Percentiles rank a stretch among this genome's conserved stretches.
phyloP scores from a whole-genome alignment of 1,140 invertebrate genomes.

The Drosophila persimilis region DNA sequence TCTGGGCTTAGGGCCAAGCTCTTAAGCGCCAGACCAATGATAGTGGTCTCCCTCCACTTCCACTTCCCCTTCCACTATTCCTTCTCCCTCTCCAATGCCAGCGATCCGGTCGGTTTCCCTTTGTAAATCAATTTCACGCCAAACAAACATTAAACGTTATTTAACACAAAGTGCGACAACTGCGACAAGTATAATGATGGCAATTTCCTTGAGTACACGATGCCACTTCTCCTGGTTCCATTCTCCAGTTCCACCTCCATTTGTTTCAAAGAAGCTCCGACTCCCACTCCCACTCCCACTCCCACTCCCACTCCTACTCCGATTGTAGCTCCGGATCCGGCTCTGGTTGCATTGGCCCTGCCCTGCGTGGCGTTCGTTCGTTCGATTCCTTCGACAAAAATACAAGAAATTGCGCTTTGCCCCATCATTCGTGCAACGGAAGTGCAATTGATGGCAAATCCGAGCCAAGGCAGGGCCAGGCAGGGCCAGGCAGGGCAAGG shows the following conservation, averaged over 20 bases:
- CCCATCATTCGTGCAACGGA: conserved; percentile 61
- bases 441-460: conserved; percentile 72
- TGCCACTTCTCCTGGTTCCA: conserved; percentile 26
- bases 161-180: conserved; percentile 71
- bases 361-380: background rate
- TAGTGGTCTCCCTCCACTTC: background rate
- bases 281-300: background rate
- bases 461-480: conserved; percentile 20
- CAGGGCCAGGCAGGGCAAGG: conserved; percentile 2
- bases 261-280: conserved; percentile 34
- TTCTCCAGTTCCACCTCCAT: conserved; percentile 3
- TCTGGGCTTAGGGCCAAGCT: conserved; percentile 1
- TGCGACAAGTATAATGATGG: conserved; percentile 75
- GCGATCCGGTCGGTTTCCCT: conserved; percentile 1
- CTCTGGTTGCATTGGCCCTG: background rate
- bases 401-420: conserved; percentile 76
- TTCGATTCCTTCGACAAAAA: conserved; percentile 54
- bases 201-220: conserved; percentile 79
- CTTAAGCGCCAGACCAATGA: conserved; percentile 3
- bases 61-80: too few species aligned
- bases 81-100: background rate
- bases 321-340: background rate
- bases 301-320: background rate
- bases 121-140: conserved; percentile 75
- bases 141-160: conserved; percentile 79